Base-by-base conservation (phyloP, 2,888 invertebrate genomes). In the Plusia festucae region DNA sequence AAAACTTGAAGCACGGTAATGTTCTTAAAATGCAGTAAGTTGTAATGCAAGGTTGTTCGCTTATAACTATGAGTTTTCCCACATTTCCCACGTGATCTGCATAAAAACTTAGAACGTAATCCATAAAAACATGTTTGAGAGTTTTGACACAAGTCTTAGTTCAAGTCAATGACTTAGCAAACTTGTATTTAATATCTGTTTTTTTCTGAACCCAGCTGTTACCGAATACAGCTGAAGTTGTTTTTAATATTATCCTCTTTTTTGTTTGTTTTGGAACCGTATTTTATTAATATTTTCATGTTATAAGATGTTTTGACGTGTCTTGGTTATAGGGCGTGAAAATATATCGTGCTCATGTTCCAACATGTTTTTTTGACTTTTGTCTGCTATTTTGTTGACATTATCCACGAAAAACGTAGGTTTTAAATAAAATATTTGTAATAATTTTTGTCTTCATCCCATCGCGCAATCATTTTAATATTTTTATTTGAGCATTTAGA, bases 171-270 rank as follows among this genome's bases (percentile, higher is more conserved):
- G 32, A 56, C 55, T 56, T 66, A 60, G n/a, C 9, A 22, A 73
- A 67, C 24, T 52, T 54, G 20, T 40, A n/a, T 59, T 40, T 65
- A 69, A 72, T 72, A 77, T 69, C 44, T 44, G 69, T 59, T 57
- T 62, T 51, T 58, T 34, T 44, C 8, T 53, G 30, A 40, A 27
- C 9, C 49, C 75, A 75, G 69, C 53, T 75, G 77, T 73, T 78
- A 62, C 72, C 40, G 1, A 3, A 8, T 27, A 57, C 7, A 27
- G 22, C 16, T 30, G 27, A 51, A 46, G 49, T 57, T 67, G 65
- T 53, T 51, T 22, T 59, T 74, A 73, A 70, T 73, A 70, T 59
- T 7, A 4, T 22, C 24, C 9, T 27, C 9, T 20, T 16, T 58
- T 49, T 15, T n/a, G 13, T 1, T 49, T 49, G 46, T 49, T 49